Base-by-base conservation (phyloP, 2,888 invertebrate species). In the Geophilus truncorum region DNA sequence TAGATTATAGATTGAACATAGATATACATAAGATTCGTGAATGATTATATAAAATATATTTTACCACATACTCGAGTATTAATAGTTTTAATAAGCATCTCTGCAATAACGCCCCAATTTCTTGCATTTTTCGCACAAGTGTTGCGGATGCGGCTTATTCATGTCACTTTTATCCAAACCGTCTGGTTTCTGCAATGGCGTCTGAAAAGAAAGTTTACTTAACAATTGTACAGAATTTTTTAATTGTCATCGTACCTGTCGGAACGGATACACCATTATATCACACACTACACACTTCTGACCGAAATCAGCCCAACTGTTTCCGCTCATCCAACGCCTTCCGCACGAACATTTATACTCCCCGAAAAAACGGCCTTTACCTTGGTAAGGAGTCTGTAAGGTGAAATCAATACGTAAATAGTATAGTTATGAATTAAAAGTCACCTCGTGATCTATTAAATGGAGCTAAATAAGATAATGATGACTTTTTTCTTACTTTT, bases 121-220 rank as follows among this genome's bases (percentile, higher is more conserved):
- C 85, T 93, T 93, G 86, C 95, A 95, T 86, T 94, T 95, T 88
- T 95, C 93, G 87, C 95, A 95, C 57, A 95, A 90, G 85, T 93
- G 92, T 85, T 95, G 94, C 0, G 95, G 95, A 85, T 95, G 95
- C 0, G 93, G 93, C 88, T 95, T 95, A 81, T 93, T 94, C 88
- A 95, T 94, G 87, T 95, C 95, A 21, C 94, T 94, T 28, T 95
- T 94, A 85, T 95, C 95, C 84, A 95, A 87, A 0, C 95, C 95
- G 85, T 94, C 95, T 0, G 95, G 95, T 86, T 94, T 94, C 86
- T 95, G 94, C 84, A 95, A 87, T 0, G 94, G 94, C 81, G 94
- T 90, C 94, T 95, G 90, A 80, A 15, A 15, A 18, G 21, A 34
- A 36, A 84, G 84, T 80, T 70, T 57, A 7, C 10, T 57, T 21